Evolutionary conservation across 2,888 invertebrate species (phyloP).

Genomic region (Aplocera efformata): DNA sequence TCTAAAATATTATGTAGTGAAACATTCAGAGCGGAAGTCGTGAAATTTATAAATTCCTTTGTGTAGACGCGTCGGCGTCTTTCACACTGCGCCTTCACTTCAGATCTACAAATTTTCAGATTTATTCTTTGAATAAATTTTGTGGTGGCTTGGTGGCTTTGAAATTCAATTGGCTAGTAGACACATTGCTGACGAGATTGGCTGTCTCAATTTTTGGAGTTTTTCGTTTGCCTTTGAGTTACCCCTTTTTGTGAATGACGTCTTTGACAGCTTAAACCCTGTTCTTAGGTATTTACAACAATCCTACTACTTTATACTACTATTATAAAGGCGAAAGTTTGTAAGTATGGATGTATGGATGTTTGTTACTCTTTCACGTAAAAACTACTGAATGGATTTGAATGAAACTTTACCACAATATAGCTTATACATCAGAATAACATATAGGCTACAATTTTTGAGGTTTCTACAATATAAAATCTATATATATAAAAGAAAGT

Average conservation of each 20-base stretch:
- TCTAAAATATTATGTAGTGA: conserved; percentile 31
- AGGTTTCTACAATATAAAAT: too few species aligned
- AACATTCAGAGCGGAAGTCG: conserved; percentile 76
- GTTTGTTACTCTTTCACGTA: too few species aligned
- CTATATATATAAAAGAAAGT: too few species aligned
- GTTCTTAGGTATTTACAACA: too few species aligned
- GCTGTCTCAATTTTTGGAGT: conserved; percentile 56
- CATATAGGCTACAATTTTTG: too few species aligned
- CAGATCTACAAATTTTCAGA: conserved; percentile 80
- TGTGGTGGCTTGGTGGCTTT: conserved; percentile 77
- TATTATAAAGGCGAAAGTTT: too few species aligned
- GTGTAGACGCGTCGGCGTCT: conserved; percentile 74
- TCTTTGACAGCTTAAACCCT: conserved; percentile 1
- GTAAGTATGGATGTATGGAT: too few species aligned
- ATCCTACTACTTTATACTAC: too few species aligned
- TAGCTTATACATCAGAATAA: too few species aligned
- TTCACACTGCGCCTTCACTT: conserved; percentile 76
- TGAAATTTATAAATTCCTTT: conserved; percentile 81
- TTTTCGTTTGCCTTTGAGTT: conserved; percentile 27
- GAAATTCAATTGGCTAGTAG: conserved; percentile 79
- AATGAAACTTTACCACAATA: too few species aligned
- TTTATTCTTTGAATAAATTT: conserved; percentile 81
- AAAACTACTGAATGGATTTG: too few species aligned
- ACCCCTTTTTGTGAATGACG: conserved; percentile 9
- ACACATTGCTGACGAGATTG: conserved; percentile 73